Evolutionary conservation across 1,140 invertebrate genomes (phyloP), one percentile per base, ranked within the genome.

Genomic region (Drusus annulatus): DNA sequence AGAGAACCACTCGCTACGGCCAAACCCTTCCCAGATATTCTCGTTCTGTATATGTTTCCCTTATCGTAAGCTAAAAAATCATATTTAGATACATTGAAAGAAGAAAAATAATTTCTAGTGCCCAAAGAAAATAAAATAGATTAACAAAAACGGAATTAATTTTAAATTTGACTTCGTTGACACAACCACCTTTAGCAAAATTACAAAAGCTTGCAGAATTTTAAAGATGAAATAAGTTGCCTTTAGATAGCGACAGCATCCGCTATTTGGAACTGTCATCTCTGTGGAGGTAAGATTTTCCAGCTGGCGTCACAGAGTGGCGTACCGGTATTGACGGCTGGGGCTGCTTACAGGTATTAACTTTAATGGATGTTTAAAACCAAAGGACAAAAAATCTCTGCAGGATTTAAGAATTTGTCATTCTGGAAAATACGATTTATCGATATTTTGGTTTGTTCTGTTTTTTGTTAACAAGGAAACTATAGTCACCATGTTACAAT

Each of bases 231-330:
- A 60, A 60, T 10, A 65, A 36, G 21, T 17, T 36, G 62, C 10
- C 31, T 65, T 65, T 65, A 36, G 23, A 65, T 25, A 36, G 62
- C 62, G 21, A 8, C 56, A 60, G 19, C 56, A 60, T 65, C 62
- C 62, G 31, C 21, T 65, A 65, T 65, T 65, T 65, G 62, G 62
- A 65, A 36, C 62, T 65, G 62, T 65, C 62, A 65, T 31, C 23
- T n/a, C 62, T 8, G 62, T 25, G 36, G 36, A 45, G 36, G 36
- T 45, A 36, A 28, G 62, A 65, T 36, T 28, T 36, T 65, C 21
- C 62, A 36, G 23, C n/a, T 65, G 62, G 28, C 62, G 62, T 60
- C 56, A 23, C 56, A 60, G 17, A 60, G 56, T 15, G 15, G 56
- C 19, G 56, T 3, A 60, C 23, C 56, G 23, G 56, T 60, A 60